These are phyloP conservation scores for Eulemur rufifrons DNA, from an alignment of 2,113 vertebrate genomes.

Conservation along the genomic window DNA sequence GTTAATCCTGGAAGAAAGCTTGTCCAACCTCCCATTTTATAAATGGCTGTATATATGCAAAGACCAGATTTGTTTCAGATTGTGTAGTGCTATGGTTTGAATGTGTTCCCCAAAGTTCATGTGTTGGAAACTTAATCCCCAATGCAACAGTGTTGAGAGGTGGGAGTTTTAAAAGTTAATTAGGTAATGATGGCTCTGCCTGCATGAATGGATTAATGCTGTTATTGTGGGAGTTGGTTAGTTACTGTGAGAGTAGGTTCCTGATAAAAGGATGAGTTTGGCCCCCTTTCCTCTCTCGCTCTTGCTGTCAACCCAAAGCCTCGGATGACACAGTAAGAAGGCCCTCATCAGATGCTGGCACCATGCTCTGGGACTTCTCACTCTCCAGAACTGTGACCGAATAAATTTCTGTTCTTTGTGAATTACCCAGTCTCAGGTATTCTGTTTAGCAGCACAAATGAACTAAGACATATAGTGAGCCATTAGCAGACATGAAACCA, in stretches of 20 bases:
- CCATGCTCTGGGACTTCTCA: background rate
- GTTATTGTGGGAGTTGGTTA: background rate
- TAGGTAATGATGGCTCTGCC: background rate
- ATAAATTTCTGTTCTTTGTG: background rate
- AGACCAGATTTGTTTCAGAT: rapidly evolving
- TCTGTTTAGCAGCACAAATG: background rate
- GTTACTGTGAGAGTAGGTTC: background rate
- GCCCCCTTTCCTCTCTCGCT: background rate
- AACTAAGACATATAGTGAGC: background rate
- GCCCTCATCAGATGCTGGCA: background rate
- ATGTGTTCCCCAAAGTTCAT: background rate
- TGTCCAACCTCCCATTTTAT: background rate
- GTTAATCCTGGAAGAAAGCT: background rate
- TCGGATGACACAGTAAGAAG: background rate
- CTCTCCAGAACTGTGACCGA: background rate
- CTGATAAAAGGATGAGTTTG: background rate
- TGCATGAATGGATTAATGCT: background rate
- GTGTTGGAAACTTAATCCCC: background rate
- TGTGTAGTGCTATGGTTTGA: background rate
- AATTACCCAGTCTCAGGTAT: background rate
- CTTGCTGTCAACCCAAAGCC: background rate
- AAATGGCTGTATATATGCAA: background rate
- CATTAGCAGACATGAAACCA: background rate
- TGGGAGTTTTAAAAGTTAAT: background rate
- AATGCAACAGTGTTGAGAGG: background rate